Evolutionary conservation across 2,797 vertebrate species (phyloP), one percentile per base, ranked within the genome.

Genomic region (Sebastes itinus): DNA sequence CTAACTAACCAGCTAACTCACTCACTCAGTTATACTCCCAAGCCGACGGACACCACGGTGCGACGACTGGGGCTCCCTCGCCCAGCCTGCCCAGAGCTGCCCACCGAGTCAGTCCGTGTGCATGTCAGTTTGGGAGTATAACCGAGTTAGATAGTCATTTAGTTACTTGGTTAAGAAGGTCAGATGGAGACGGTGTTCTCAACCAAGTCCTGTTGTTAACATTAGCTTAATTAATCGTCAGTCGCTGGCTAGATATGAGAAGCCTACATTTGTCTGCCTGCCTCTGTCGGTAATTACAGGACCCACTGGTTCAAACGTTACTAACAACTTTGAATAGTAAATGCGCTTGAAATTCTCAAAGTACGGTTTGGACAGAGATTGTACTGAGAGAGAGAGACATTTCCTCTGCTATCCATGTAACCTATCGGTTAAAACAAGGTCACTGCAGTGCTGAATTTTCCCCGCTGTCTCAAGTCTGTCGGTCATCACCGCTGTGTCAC

Each of bases 381-480:
- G 27, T 38, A 23, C 20, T 74, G 61, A 42, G 13, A 59, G 68
- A 59, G 68, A 76, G 72, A 58, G 10, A 55, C 38, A 11, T 76
- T 78, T 67, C 69, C 66, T 80, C 38, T 28, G 30, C 52, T 77
- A 27, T 72, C 72, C 66, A 18, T 84, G 80, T 90, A 85, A 86
- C 78, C 80, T 59, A 78, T 92, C 76, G 77, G 73, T 91, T 91
- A 81, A 91, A 92, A 90, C 91, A 94, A 94, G 95, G 94, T 94
- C 92, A 91, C 60, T 54, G 78, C 80, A 74, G 71, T 10, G 66
- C 86, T 79, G 87, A 83, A 81, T 78, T 46, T 66, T 83, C 80
- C 27, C 62, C 61, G 35, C 81, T 86, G 80, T 84, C 81, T 7
- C 11, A 72, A 89, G 71, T 85, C 88, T 90, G 95, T 94, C 88